Percentiles rank a stretch among this genome's conserved stretches.
phyloP scores from a whole-genome alignment of 2,797 vertebrate species.

The Phataginus tetradactyla region DNA sequence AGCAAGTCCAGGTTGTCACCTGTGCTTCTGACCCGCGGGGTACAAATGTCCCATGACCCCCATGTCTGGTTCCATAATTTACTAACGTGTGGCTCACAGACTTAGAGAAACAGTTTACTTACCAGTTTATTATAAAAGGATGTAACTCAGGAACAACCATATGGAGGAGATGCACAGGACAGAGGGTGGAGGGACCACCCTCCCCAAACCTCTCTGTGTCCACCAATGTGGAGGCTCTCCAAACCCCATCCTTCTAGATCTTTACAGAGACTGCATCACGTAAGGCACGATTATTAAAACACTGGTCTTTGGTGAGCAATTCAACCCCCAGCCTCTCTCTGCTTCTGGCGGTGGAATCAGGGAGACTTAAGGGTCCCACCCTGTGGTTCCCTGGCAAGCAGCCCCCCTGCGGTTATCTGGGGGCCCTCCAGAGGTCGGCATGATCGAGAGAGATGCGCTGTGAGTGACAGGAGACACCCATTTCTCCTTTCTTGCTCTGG shows the following conservation, averaged over 20 bases:
- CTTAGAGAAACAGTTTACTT: background rate
- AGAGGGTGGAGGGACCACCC: background rate
- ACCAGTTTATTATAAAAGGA: background rate
- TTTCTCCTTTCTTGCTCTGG: background rate
- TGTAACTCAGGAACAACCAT: background rate
- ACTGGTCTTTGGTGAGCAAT: background rate
- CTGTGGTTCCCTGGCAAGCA: background rate
- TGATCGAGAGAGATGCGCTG: background rate
- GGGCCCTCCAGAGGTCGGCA: background rate
- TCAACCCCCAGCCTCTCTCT: background rate
- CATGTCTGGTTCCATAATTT: no score
- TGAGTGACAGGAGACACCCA: background rate
- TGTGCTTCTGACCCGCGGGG: background rate
- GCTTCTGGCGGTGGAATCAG: background rate
- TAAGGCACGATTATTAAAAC: background rate
- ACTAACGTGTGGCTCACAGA: background rate
- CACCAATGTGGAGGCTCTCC: background rate
- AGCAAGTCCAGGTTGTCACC: background rate
- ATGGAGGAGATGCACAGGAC: background rate
- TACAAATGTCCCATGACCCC: background rate
- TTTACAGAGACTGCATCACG: background rate
- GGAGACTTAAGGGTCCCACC: background rate
- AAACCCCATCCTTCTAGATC: background rate
- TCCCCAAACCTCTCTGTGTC: background rate
- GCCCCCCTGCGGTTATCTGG: background rate